Evolutionary conservation across 2,113 vertebrate genomes (phyloP).

Genomic region (Hemiprocne comata): DNA sequence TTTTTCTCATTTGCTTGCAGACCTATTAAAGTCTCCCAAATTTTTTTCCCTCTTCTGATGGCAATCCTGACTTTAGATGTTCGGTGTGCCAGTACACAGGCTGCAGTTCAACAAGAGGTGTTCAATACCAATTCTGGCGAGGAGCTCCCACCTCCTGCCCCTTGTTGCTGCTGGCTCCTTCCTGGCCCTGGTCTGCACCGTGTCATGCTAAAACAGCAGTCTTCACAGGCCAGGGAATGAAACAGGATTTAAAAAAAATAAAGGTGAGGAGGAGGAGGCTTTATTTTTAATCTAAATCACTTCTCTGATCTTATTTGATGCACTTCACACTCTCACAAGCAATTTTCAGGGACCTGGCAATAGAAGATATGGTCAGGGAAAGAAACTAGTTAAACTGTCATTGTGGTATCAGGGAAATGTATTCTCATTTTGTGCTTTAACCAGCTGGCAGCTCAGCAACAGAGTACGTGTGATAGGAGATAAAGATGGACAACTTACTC

Average conservation of each 20-base stretch:
- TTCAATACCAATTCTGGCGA: neutral
- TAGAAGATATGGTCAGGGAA: slow-evolving; percentile 1
- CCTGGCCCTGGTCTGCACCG: too few relatives aligned
- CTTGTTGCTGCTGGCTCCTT: neutral
- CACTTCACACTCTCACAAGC: neutral
- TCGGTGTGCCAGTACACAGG: neutral
- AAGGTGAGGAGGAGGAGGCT: neutral
- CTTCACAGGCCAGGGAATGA: neutral
- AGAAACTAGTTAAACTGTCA: slow-evolving; percentile 31
- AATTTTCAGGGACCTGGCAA: slow-evolving; percentile 14
- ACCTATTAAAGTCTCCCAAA: neutral
- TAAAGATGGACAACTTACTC: neutral
- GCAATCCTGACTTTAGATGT: neutral
- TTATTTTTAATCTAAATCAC: slow-evolving; percentile 35
- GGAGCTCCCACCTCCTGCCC: neutral
- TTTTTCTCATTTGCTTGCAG: neutral
- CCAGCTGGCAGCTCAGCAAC: neutral
- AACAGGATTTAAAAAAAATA: neutral
- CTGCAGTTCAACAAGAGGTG: neutral
- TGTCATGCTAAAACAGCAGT: neutral
- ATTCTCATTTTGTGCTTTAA: slow-evolving; percentile 3
- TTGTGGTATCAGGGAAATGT: neutral
- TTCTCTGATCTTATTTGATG: slow-evolving; percentile 23
- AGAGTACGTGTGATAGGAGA: neutral
- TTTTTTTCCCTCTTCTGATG: neutral